Percentiles rank a stretch among this genome's conserved stretches.
Evolutionary conservation across 2,797 vertebrate species (phyloP).

Genomic region (Fundulus diaphanus): DNA sequence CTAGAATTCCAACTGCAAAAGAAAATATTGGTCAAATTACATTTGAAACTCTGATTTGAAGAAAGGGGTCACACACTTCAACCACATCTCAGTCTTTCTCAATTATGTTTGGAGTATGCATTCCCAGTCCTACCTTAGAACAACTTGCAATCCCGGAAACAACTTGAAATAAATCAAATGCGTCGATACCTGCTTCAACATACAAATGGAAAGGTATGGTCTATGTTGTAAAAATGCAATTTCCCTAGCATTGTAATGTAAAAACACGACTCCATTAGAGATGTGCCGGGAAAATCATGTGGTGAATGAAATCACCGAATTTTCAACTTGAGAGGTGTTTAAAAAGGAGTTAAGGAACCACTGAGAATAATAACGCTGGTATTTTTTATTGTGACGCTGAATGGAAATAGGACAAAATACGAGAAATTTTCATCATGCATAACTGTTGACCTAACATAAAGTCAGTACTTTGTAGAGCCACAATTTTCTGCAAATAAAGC

Average conservation of each 20-base stretch:
- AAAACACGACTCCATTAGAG: constrained; percentile 16
- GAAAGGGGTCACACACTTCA: not conserved
- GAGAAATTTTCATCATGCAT: too few species aligned
- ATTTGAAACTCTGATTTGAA: not conserved
- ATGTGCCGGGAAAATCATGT: not conserved
- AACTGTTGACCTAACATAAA: too few species aligned
- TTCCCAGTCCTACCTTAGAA: constrained; percentile 17
- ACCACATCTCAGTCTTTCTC: not conserved
- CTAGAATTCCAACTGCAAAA: not conserved
- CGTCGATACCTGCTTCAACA: constrained; percentile 11
- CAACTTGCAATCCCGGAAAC: constrained; percentile 23
- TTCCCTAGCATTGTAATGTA: not conserved
- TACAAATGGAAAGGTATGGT: constrained; percentile 6
- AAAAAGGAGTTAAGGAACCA: constrained; percentile 24
- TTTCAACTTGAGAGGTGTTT: constrained; percentile 11
- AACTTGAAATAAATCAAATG: constrained; percentile 22
- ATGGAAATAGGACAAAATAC: too few species aligned
- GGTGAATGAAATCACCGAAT: not conserved
- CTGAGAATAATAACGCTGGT: not conserved
- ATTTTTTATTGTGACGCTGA: too few species aligned
- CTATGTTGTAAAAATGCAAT: not conserved
- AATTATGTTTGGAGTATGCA: constrained; percentile 2
- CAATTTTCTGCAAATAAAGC: too few species aligned
- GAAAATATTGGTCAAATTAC: not conserved
- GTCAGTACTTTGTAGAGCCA: too few species aligned